Evolutionary conservation across 2,888 invertebrate genomes (phyloP).

Genomic region (Metallyticus violacea): DNA sequence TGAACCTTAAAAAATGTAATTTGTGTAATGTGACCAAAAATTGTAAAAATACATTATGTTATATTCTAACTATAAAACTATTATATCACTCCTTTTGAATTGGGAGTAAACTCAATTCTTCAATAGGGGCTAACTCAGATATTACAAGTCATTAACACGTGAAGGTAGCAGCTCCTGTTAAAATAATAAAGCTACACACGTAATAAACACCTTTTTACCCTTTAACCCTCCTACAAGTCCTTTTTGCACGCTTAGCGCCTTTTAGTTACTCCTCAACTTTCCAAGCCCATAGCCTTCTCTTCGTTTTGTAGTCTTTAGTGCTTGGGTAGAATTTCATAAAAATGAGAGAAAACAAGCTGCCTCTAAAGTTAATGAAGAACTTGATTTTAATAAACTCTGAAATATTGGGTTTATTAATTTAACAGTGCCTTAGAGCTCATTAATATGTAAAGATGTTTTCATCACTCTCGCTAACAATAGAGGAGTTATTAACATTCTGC

Average conservation of each 20-base stretch:
- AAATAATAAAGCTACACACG: too few relatives aligned
- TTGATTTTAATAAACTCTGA: background rate
- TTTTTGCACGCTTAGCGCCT: background rate
- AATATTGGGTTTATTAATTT: slow-evolving; percentile 2
- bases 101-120: too few relatives aligned
- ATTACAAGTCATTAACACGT: too few relatives aligned
- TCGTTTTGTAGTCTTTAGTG: background rate
- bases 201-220: background rate
- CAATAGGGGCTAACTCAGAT: too few relatives aligned
- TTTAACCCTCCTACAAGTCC: background rate
- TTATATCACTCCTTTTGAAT: too few relatives aligned
- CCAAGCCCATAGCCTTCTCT: background rate
- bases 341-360: background rate
- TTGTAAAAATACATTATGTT: too few relatives aligned
- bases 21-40: too few relatives aligned
- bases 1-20: too few relatives aligned
- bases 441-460: background rate
- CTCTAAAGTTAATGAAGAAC: background rate
- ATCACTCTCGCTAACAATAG: background rate
- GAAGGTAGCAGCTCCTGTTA: too few relatives aligned
- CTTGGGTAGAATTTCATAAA: background rate
- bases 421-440: background rate
- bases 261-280: background rate
- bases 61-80: too few relatives aligned
- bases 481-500: background rate